Conservation (phyloP, 2,113 vertebrate genomes). For the Ovis canadensis region DNA sequence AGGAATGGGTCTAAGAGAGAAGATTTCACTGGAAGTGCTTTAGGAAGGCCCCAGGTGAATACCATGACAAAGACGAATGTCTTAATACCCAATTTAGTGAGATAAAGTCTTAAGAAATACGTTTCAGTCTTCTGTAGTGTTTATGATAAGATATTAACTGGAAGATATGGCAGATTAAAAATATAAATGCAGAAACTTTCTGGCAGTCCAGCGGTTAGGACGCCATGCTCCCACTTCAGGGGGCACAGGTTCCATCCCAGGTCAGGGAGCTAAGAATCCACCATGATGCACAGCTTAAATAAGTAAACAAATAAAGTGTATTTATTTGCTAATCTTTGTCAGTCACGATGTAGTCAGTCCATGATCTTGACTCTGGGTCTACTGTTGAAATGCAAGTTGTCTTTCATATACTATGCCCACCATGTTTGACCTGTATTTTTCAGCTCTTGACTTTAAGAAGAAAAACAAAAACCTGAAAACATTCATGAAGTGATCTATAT, state of each 20-base stretch:
- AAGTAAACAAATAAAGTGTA: neutral
- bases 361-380: neutral
- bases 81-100: neutral
- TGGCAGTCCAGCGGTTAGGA: neutral
- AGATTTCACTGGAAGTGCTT: neutral
- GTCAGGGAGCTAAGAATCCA: neutral
- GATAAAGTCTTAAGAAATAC: slow-evolving; percentile 7
- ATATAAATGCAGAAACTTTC: neutral
- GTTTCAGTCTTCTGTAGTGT: neutral
- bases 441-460: neutral
- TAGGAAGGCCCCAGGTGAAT: neutral
- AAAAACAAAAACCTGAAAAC: slow-evolving; percentile 26
- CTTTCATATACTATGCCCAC: neutral
- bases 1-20: neutral
- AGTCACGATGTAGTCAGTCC: neutral
- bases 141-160: neutral
- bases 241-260: neutral
- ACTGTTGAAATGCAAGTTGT: neutral
- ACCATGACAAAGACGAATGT: neutral
- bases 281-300: neutral
- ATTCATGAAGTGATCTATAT: neutral
- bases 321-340: neutral
- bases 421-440: neutral
- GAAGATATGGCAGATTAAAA: neutral
- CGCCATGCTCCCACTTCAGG: neutral